A percentile compares a stretch with the other conserved stretches of the same genome.
Evolutionary conservation across 2,888 invertebrate species (phyloP).

Genomic region (Vesta saturnalis): DNA sequence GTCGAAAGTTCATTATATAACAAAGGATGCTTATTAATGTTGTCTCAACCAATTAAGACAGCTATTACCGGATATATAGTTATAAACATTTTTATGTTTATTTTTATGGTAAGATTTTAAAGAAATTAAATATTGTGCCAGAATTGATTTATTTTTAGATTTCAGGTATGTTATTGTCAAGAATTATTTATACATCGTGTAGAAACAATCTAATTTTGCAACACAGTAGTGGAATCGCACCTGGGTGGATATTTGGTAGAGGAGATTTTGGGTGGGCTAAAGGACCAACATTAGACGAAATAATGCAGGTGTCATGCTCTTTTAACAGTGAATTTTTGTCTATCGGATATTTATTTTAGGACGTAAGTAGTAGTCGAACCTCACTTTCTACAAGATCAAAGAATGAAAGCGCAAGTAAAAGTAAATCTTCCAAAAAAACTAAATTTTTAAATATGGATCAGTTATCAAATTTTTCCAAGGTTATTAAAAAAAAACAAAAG

Average conservation of each 20-base stretch:
- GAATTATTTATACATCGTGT: constrained; percentile 66
- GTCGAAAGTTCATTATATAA: constrained; percentile 56
- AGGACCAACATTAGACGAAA: constrained; percentile 16
- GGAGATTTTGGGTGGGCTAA: constrained; percentile 50
- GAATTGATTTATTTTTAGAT: constrained; percentile 53
- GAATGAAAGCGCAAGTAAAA: neutral
- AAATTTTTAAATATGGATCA: neutral
- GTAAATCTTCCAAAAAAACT: neutral
- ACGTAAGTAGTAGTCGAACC: neutral
- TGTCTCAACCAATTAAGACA: constrained; percentile 53
- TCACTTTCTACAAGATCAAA: neutral
- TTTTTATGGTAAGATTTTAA: constrained; percentile 49
- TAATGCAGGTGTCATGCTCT: constrained; percentile 14
- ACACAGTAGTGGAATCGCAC: constrained; percentile 62
- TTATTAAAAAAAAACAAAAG: neutral
- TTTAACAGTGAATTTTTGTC: neutral
- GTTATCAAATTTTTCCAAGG: neutral
- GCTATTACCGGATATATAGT: constrained; percentile 50
- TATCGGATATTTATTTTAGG: neutral
- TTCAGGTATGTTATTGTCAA: constrained; percentile 64
- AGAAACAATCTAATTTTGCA: constrained; percentile 66
- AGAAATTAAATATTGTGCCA: neutral
- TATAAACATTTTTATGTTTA: constrained; percentile 45
- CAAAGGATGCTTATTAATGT: constrained; percentile 57
- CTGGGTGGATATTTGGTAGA: constrained; percentile 62